Conservation (phyloP, 2,888 invertebrate genomes). For the Trachelus tabidus region DNA sequence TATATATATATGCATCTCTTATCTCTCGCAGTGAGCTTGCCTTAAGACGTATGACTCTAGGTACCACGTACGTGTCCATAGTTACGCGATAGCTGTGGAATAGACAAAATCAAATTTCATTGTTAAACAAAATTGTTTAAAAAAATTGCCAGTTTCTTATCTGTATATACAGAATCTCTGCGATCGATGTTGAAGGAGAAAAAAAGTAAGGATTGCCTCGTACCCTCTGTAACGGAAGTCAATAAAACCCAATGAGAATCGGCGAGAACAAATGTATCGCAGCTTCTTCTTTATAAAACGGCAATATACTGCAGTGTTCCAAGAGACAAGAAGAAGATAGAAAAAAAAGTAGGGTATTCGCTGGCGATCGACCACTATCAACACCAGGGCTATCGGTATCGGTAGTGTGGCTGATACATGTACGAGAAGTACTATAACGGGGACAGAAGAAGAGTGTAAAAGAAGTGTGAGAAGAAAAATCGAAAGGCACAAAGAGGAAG, state of each 20-base stretch:
- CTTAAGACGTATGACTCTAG: not conserved
- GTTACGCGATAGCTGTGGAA: not conserved
- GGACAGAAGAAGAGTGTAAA: conserved; percentile 30
- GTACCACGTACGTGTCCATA: not conserved
- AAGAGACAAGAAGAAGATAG: not conserved
- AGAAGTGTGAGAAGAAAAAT: not conserved
- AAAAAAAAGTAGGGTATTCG: not conserved
- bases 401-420: not conserved
- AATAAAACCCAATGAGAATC: not conserved
- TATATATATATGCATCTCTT: no score
- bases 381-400: not conserved
- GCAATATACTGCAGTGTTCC: not conserved
- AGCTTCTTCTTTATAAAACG: not conserved
- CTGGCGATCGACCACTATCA: not conserved
- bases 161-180: not conserved
- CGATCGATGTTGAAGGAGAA: not conserved
- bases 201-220: not conserved
- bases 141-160: not conserved
- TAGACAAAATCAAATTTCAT: not conserved
- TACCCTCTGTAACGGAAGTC: not conserved
- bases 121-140: not conserved
- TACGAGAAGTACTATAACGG: not conserved
- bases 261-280: not conserved
- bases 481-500: not conserved
- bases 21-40: no score